Percentiles rank a stretch among this genome's conserved stretches.
Conservation (phyloP, 64 coral and sea anemone species). For the Astreopora myriophthalma region DNA sequence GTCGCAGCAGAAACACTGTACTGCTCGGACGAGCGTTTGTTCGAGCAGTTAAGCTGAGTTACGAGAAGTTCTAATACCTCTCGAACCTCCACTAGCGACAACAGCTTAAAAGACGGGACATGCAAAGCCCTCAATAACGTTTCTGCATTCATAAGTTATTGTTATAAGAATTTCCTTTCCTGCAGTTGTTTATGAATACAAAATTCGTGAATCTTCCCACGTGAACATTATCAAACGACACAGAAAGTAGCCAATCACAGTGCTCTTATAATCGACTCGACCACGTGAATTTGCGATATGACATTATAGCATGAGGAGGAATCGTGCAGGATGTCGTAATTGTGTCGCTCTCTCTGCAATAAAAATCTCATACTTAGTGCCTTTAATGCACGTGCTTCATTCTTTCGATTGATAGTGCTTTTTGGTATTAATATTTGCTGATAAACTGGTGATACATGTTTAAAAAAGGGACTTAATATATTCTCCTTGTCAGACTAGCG, state of each 20-base stretch:
- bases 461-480: too few species aligned
- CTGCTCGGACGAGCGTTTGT: neutral
- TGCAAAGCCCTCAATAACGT: neutral
- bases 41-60: neutral
- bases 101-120: neutral
- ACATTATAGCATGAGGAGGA: neutral
- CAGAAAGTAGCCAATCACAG: neutral
- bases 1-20: neutral
- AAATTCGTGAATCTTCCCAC: neutral
- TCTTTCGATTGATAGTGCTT: too few species aligned
- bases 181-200: neutral
- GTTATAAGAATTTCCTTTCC: neutral
- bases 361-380: too few species aligned
- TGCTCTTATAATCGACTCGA: neutral
- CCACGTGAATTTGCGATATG: neutral
- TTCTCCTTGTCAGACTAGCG: neutral
- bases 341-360: neutral
- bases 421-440: too few species aligned
- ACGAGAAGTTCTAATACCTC: neutral
- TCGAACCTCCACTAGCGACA: neutral
- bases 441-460: too few species aligned
- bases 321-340: neutral
- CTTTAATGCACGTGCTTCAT: too few species aligned
- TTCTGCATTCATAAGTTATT: neutral
- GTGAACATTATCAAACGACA: conserved; percentile 2